Base-by-base conservation (phyloP, 2,888 invertebrate species). In the Philopedon plagiatum region DNA sequence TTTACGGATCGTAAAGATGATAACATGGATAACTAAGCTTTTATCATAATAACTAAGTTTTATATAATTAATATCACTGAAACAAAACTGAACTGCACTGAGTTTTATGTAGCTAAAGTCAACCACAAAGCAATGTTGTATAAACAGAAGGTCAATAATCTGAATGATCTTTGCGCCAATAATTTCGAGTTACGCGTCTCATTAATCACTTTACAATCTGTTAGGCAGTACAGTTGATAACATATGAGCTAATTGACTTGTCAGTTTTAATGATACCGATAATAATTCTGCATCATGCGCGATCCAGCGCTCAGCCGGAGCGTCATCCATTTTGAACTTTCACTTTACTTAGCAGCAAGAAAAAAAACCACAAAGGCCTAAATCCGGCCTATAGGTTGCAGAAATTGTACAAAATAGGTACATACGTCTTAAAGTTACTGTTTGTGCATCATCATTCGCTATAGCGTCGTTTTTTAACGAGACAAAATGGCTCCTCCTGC, bases 111-210 rank as follows among this genome's bases (percentile, higher is more conserved):
- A 7, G 44, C 26, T 46, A 13, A 8, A 26, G 13, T 49, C 23
- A 26, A 23, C n/a, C 46, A 61, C 44, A 61, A 61, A 61, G 23
- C 32, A 32, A 19, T 56, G 58, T 65, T 65, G 41, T 70, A 71
- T 66, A 65, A 66, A 71, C 62, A 71, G 71, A 71, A 71, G 71
- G 71, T 71, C 71, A 71, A 71, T 66, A 71, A 66, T 71, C 71
- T 29, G 61, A 71, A 19, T 66, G 66, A 67, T 66, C 61, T 71
- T 39, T 67, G 62, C 32, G 71, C 66, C 62, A 71, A 71, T 71
- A 62, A 67, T 56, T 61, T 54, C 61, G 66, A 71, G 26, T 49
- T 5, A 62, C 39, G 51, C 46, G 71, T 66, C 66, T 71, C 66
- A 71, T 71, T 62, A 71, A 71, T 71, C 71, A 71, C 54, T 71